A percentile compares a stretch with the other conserved stretches of the same genome.
Evolutionary conservation across 1,140 invertebrate species (phyloP).

Genomic region (Mizuhopecten yessoensis): DNA sequence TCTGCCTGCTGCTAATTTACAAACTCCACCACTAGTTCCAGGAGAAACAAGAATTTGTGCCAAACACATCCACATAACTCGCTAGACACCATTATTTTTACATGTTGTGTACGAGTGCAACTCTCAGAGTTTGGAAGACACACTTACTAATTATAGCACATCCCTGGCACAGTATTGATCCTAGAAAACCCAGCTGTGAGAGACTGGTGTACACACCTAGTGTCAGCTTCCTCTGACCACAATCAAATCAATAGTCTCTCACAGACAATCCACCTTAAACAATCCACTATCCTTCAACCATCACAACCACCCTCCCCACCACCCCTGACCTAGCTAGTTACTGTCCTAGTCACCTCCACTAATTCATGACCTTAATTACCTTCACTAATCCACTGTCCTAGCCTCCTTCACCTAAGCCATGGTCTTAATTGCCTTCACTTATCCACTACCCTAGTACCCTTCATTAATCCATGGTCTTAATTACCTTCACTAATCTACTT

Average conservation of each 20-base stretch:
- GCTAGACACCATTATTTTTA: constrained; percentile 20
- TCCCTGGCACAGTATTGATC: neutral
- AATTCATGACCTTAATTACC: too few relatives aligned
- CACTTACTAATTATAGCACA: constrained; percentile 34
- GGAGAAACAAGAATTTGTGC: neutral
- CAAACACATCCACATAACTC: neutral
- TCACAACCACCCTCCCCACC: too few relatives aligned
- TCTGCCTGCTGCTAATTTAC: neutral
- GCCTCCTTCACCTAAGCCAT: neutral
- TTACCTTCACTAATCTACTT: neutral
- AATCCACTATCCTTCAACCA: too few relatives aligned
- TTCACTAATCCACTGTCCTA: neutral
- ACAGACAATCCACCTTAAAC: neutral
- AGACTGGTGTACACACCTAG: constrained; percentile 8
- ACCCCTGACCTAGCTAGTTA: too few relatives aligned
- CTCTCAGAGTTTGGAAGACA: neutral
- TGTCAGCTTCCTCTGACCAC: constrained; percentile 10
- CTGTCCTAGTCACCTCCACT: neutral
- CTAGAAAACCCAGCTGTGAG: constrained; percentile 37
- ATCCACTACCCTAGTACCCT: neutral
- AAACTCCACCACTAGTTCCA: neutral
- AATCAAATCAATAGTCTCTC: neutral
- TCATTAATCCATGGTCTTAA: neutral
- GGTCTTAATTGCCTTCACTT: too few relatives aligned
- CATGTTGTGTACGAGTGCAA: constrained; percentile 31